Evolutionary conservation across 2,888 invertebrate species (phyloP).

Genomic region (Bimastos eiseni): DNA sequence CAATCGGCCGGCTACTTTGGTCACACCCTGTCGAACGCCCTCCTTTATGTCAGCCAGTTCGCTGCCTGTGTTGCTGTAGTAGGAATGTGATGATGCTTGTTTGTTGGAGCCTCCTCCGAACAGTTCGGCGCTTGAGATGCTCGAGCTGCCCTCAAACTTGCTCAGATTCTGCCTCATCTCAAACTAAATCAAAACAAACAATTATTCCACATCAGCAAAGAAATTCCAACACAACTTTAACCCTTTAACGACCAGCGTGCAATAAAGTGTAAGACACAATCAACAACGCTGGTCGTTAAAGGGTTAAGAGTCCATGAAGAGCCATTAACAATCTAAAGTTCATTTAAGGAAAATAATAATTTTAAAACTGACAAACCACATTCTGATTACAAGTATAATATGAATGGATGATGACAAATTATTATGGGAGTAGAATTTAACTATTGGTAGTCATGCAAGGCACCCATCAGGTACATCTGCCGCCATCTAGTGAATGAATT

Average conservation of each 20-base stretch:
- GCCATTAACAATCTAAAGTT: background rate
- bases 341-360: too few relatives aligned
- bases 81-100: conserved; percentile 50
- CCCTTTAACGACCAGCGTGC: too few relatives aligned
- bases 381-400: too few relatives aligned
- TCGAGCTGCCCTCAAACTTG: conserved; percentile 88
- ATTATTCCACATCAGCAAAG: background rate
- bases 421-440: too few relatives aligned
- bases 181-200: background rate
- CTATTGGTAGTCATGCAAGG: too few relatives aligned
- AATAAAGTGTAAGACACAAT: too few relatives aligned
- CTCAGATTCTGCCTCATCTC: conserved; percentile 66
- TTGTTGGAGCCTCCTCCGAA: conserved; percentile 71
- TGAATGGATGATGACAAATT: too few relatives aligned
- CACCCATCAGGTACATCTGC: too few relatives aligned
- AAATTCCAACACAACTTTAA: background rate
- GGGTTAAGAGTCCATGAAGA: too few relatives aligned
- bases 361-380: too few relatives aligned
- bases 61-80: conserved; percentile 59
- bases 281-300: too few relatives aligned
- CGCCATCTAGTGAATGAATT: too few relatives aligned
- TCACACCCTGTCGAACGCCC: conserved; percentile 93
- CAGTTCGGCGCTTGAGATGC: conserved; percentile 94
- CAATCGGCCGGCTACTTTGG: conserved; percentile 93
- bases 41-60: conserved; percentile 96